Base-by-base conservation (phyloP, 2,888 invertebrate genomes). In the Tricholauxania praeusta region DNA sequence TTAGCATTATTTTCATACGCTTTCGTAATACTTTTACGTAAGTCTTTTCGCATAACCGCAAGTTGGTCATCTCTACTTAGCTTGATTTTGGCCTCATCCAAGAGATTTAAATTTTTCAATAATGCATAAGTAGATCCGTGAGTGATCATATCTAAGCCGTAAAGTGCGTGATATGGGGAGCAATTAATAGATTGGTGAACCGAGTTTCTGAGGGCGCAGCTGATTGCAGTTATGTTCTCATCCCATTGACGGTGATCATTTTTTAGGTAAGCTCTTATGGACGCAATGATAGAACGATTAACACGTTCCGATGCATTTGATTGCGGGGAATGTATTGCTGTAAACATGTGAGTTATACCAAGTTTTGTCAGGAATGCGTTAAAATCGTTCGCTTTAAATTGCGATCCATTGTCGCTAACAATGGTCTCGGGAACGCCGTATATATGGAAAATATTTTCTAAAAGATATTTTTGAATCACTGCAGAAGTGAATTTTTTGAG, bases 241-340 rank as follows among this genome's bases (percentile, higher is more conserved):
- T 76, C 77, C 76, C 73, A 74, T 19, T 55, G 63, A 19, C 68
- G 63, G 52, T 75, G 76, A 57, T 75, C 74, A 12, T 66, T 65
- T 22, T 74, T 73, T 10, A 76, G n/a, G 57, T 75, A 72, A 14
- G 72, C 28, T 22, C 72, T 22, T 14, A 85, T 79, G 68, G 79
- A 80, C 0, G 82, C 82, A 12, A 80, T 80, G 2, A 85, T 63
- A 0, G 80, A 80, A 32, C 80, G 69, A 71, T 85, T 84, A 0
- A 80, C 77, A 1, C 82, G 73, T 72, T 85, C 85, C 0, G 81
- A 82, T 3, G 82, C 81, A 73, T 84, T 85, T 5, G 74, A 72
- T 75, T 85, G 84, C 0, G 84, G 82, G 19, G 82, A 82, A 73
- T 85, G 84, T 19, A 73, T 59, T 0, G 80, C 76, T 49, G 78